Base-by-base conservation (phyloP, 1,140 invertebrate species). In the Oncopodura yosiiana region DNA sequence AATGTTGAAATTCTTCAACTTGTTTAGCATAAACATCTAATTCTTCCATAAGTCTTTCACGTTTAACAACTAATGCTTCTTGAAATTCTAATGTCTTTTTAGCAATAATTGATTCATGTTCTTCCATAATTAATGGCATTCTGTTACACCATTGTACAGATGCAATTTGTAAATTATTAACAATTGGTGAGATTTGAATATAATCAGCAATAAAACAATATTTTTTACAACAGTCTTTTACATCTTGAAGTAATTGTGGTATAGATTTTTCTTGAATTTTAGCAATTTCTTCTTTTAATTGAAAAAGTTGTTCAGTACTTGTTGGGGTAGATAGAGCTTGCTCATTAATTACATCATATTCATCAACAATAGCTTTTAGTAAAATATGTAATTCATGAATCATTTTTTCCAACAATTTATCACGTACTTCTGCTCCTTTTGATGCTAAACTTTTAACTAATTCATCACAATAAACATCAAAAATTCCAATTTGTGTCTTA, bases 31-130 rank as follows among this genome's bases (percentile, higher is more conserved):
- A 93, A 11, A 81, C 69, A 34, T 87, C 79, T 45, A 97, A 69
- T 62, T 94, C 88, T 34, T 87, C 80, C 46, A 78, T 74, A 66
- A 94, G 91, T 63, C 71, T 60, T 42, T 76, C 71, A 36, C 76
- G 65, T 27, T 72, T 69, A 12, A 78, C 77, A 69, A 81, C 82
- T 1, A 95, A 74, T 14, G 77, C 72, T 43, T 85, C 83, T 72
- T 95, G 87, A 71, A 87, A 94, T 68, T 95, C 90, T 3, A 78
- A 72, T 24, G 80, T 83, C 77, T 95, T 94, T 41, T 82, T 77
- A 18, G 81, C 81, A 16, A 89, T 77, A 38, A 93, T 87, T 14
- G 78, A 72, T 56, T 80, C 77, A 70, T 89, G 81, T 63, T 94
- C 82, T 54, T 90, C 81, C 57, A 94, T 81, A 9, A 93, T 78